Evolutionary conservation across 2,888 invertebrate species (phyloP).

Genomic region (Polydrusus cervinus): DNA sequence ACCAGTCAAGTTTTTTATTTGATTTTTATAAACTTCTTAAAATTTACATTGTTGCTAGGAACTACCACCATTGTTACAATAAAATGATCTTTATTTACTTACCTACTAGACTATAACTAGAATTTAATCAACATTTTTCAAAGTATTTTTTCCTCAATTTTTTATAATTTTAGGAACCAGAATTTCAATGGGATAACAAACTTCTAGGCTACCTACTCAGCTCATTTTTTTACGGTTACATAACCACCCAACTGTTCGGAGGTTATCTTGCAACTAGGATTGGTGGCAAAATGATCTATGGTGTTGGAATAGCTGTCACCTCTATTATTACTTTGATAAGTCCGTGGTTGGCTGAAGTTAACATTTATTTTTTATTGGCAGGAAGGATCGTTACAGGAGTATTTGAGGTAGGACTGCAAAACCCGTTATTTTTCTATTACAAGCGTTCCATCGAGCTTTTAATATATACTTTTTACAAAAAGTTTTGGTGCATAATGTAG

Average conservation of each 20-base stretch:
- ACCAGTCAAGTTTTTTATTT: no score
- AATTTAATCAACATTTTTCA: no score
- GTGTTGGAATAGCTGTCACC: slow-evolving; percentile 85
- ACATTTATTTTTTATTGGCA: slow-evolving; percentile 79
- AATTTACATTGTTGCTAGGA: no score
- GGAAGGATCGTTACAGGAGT: slow-evolving; percentile 73
- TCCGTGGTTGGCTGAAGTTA: slow-evolving; percentile 83
- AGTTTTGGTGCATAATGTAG: no score
- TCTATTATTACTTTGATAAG: slow-evolving; percentile 87
- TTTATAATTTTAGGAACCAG: slow-evolving; percentile 73
- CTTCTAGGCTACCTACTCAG: slow-evolving; percentile 86
- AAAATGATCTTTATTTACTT: no score
- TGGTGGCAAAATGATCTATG: slow-evolving; percentile 91
- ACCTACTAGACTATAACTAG: no score
- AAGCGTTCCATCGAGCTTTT: no score
- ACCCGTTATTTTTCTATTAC: no score
- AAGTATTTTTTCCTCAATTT: no score
- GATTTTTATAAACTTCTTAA: no score
- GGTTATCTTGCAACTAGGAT: slow-evolving; percentile 88
- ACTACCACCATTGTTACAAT: no score
- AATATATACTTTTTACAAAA: no score
- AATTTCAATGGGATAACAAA: slow-evolving; percentile 87
- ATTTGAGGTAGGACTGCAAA: slow-evolving; percentile 60
- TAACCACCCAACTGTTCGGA: slow-evolving; percentile 87
- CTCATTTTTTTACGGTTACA: slow-evolving; percentile 93